Evolutionary conservation across 2,113 vertebrate species (phyloP), one percentile per base, ranked within the genome.

Genomic region (Microtus ochrogaster): DNA sequence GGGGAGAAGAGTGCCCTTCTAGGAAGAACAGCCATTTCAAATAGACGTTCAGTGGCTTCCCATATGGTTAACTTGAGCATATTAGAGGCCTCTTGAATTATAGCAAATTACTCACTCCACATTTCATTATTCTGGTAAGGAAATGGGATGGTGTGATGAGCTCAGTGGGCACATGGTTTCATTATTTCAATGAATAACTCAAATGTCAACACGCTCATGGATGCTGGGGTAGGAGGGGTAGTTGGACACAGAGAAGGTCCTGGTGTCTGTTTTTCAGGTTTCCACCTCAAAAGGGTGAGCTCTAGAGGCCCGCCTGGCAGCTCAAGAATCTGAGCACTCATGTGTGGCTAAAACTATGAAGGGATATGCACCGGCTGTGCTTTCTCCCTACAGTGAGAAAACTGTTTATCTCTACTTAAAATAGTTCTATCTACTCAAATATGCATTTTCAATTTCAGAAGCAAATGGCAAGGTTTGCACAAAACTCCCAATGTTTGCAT

Each of bases 101-200:
- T 70, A 76, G 49, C 61, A 76, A 70, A 47, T 91, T 84, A 78
- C 21, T 83, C 93, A 83, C 26, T 24, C 76, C 77, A 90, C 22
- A 49, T 94, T 95, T 94, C 58, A 93, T 94, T 95, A 81, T 96
- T 97, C 91, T 70, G 73, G 7, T 85, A 91, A 77, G 96, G 77
- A 95, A 94, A 28, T 30, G 72, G 85, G 52, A 85, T 94, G 92
- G 55, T 90, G n/a, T 0, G 4, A 93, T 92, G 90, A 96, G 82
- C 77, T 95, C 96, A 97, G 78, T 41, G 66, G 63, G 72, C 91
- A 96, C 85, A 91, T 55, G 78, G 73, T 89, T 92, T 97, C 55
- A 88, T 90, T 58, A 92, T 87, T 92, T 92, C 47, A 73, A 17
- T 92, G 90, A 97, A 79, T 95, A 86, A 94, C 87, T 74, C 74